Percentiles rank a stretch among this genome's conserved stretches.
Conservation (phyloP, 2,797 vertebrate genomes). For the Oreortyx pictus region DNA sequence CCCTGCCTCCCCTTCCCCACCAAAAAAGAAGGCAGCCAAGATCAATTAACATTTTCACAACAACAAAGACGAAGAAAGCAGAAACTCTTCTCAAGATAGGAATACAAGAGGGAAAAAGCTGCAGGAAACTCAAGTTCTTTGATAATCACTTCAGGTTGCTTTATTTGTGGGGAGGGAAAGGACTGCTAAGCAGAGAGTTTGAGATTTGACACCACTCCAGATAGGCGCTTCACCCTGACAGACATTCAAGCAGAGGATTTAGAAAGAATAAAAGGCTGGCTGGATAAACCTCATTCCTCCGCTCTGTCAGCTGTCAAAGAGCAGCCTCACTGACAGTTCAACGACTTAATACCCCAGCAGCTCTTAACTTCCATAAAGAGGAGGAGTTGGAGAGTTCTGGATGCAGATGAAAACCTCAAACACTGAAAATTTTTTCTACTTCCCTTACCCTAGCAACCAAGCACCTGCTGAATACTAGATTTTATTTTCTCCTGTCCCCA, state of each 20-base stretch:
- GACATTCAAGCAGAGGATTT: conserved; percentile 65
- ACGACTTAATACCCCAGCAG: conserved; percentile 69
- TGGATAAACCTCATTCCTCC: conserved; percentile 68
- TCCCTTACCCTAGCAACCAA: conserved; percentile 35
- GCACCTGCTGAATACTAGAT: conserved; percentile 17
- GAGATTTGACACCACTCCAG: conserved; percentile 71
- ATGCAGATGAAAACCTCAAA: conserved; percentile 52
- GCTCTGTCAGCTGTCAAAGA: conserved; percentile 72
- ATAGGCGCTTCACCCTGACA: conserved; percentile 57
- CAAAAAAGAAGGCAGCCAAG: not conserved
- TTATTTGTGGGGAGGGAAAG: conserved; percentile 5
- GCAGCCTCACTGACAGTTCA: conserved; percentile 67
- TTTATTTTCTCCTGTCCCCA: conserved; percentile 19
- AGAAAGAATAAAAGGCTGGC: conserved; percentile 72
- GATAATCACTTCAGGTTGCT: conserved; percentile 1
- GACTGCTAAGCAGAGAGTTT: conserved; percentile 65
- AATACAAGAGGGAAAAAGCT: not conserved
- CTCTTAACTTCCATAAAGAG: conserved; percentile 64
- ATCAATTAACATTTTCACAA: conserved; percentile 1
- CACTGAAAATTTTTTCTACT: conserved; percentile 35
- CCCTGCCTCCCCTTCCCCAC: not conserved
- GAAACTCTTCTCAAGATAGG: not conserved
- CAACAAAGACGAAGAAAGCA: not conserved
- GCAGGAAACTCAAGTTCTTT: not conserved
- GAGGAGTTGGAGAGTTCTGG: conserved; percentile 47